Conservation (phyloP, 2,888 invertebrate species). For the Xiphydria camelus region DNA sequence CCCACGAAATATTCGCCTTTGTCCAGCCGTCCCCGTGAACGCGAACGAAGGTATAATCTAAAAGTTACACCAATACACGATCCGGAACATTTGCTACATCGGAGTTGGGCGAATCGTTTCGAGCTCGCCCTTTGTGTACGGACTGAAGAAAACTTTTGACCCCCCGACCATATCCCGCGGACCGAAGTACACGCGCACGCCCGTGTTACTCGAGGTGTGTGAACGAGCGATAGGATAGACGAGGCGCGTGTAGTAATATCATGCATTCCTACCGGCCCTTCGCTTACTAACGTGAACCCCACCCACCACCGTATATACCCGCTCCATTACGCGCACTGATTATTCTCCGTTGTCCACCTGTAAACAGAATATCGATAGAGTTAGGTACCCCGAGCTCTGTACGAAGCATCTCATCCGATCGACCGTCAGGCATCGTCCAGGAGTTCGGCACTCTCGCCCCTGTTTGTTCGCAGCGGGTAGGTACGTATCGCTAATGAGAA, state of each 20-base stretch:
- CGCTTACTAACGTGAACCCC: slow-evolving; percentile 11
- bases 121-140: no score
- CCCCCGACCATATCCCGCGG: no score
- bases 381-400: slow-evolving; percentile 11
- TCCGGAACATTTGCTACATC: no score
- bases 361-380: slow-evolving; percentile 35
- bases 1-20: no score
- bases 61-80: no score
- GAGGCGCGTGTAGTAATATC: slow-evolving; percentile 34
- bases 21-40: no score
- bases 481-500: slow-evolving; percentile 44
- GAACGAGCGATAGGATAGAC: slow-evolving; percentile 37
- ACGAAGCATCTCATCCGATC: slow-evolving; percentile 18
- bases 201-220: slow-evolving; percentile 21
- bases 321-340: slow-evolving; percentile 39
- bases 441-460: slow-evolving; percentile 9
- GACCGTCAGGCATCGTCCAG: slow-evolving; percentile 7
- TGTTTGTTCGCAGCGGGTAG: slow-evolving; percentile 38
- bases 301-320: slow-evolving; percentile 9
- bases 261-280: slow-evolving; percentile 26
- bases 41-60: no score
- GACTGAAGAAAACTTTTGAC: no score
- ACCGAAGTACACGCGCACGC: no score
- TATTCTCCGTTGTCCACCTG: slow-evolving; percentile 40
- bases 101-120: no score